Evolutionary conservation across 2,888 invertebrate genomes (phyloP).

Genomic region (Esperia sulphurella): DNA sequence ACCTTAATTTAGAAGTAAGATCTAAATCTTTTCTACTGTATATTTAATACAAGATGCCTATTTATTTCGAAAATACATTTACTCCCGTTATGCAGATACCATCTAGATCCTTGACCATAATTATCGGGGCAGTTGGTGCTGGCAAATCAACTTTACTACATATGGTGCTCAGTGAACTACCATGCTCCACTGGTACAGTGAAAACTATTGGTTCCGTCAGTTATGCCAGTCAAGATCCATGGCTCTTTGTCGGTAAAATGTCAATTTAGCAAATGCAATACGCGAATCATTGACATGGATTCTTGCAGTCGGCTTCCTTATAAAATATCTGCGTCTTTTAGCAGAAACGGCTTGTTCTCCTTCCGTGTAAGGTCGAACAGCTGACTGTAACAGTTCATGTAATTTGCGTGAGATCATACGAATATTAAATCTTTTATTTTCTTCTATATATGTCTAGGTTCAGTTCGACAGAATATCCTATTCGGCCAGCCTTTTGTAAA

Average conservation of each 20-base stretch:
- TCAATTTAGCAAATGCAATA: too few relatives aligned
- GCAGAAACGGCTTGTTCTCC: too few relatives aligned
- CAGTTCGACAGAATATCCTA: slow-evolving; percentile 94
- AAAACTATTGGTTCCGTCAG: slow-evolving; percentile 82
- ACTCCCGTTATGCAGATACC: slow-evolving; percentile 31
- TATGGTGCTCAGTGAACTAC: slow-evolving; percentile 86
- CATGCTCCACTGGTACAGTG: slow-evolving; percentile 80
- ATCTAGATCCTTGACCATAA: slow-evolving; percentile 74
- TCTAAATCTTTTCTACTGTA: background rate
- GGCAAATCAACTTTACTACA: slow-evolving; percentile 82
- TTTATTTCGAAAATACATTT: background rate
- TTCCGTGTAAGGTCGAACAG: too few relatives aligned
- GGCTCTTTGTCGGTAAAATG: slow-evolving; percentile 82
- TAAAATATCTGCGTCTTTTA: too few relatives aligned
- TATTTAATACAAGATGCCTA: background rate
- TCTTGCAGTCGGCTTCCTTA: too few relatives aligned
- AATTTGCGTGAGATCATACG: too few relatives aligned
- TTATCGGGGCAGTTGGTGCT: slow-evolving; percentile 81
- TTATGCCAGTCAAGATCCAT: slow-evolving; percentile 91
- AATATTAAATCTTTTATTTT: background rate
- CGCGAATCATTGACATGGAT: too few relatives aligned
- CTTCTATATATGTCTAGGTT: slow-evolving; percentile 53
- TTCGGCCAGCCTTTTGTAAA: slow-evolving; percentile 87
- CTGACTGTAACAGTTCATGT: too few relatives aligned
- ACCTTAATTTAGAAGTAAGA: slow-evolving; percentile 64